Percentiles rank a stretch among this genome's conserved stretches.
Conservation (phyloP, 30 jellyfish, hydroid and myxozoan genomes). For the Morbakka virulenta region DNA sequence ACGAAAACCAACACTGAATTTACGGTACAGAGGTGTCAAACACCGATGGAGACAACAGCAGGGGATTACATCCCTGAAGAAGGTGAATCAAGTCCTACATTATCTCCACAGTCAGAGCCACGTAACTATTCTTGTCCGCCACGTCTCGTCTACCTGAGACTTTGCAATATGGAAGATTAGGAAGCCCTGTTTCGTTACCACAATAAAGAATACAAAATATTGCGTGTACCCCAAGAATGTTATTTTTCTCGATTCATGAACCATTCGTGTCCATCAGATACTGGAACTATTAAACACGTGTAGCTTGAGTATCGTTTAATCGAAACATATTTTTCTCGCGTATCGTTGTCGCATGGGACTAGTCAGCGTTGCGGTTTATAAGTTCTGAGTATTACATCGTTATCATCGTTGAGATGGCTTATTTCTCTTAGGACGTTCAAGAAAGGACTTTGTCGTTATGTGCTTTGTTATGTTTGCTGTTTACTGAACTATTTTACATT, state of each 20-base stretch:
- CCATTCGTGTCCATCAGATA: neutral
- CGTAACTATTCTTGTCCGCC: neutral
- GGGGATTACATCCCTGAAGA: neutral
- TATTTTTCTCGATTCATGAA: neutral
- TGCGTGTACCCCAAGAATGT: neutral
- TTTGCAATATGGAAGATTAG: neutral
- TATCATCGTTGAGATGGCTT: neutral
- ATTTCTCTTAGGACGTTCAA: no score
- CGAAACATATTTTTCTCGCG: neutral
- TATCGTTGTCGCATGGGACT: slow-evolving; percentile 6
- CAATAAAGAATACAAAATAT: neutral
- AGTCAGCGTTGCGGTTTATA: neutral
- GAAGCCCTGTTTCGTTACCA: slow-evolving; percentile 17
- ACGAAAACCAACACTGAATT: neutral
- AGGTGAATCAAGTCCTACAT: neutral
- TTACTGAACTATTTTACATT: no score
- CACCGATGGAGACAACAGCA: neutral
- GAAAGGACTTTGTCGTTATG: no score
- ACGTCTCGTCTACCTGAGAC: slow-evolving; percentile 18
- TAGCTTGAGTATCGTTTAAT: neutral
- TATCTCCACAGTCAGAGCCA: slow-evolving; percentile 7
- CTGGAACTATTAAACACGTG: slow-evolving; percentile 11
- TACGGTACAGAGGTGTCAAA: neutral
- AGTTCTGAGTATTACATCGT: slow-evolving; percentile 5
- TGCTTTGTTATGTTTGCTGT: no score